Evolutionary conservation across 1,140 invertebrate genomes (phyloP), one percentile per base, ranked within the genome.

Genomic region (Lanistes nyassanus): DNA sequence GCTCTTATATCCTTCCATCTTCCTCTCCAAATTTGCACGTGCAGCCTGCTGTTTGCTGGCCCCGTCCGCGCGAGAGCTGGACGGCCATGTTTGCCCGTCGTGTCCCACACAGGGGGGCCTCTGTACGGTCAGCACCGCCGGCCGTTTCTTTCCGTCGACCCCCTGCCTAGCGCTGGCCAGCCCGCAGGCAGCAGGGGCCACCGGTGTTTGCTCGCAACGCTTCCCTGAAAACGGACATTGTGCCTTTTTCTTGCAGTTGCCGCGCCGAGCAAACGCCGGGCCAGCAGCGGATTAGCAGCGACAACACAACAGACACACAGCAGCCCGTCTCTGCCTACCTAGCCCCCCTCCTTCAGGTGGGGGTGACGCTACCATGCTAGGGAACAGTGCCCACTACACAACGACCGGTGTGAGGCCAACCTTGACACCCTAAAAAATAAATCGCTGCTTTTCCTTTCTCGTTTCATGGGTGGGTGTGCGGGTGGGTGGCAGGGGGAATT

Each of bases 1-100:
- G 68, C 68, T 70, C 68, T 55, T 70, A 70, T 70, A 70, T 70
- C 68, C 68, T 70, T 56, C 68, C 68, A 70, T 70, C 68, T 70
- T 70, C 68, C 68, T 70, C 68, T 56, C 68, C 68, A 70, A 70
- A 70, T 70, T 70, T 70, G 68, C 53, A 70, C 68, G 68, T 29
- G 68, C 51, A 29, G 65, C 23, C 51, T 29, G 13, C 68, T 70
- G 68, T 70, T 70, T 70, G 51, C 53, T 58, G 21, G n/a, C 51
- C 42, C 53, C n/a, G 68, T 47, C 51, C 56, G 68, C 68, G 68
- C 68, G 68, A 37, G 68, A 51, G 68, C 68, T 70, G 23, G 53
- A 31, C 51, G 23, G 68, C 21, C 19, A 13, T 70, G 68, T 70
- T 70, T 70, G 51, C 34, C 68, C 0, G 13, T 9, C n/a, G 23